Conservation (phyloP, 2,113 vertebrate species). For the Montifringilla adamsi region DNA sequence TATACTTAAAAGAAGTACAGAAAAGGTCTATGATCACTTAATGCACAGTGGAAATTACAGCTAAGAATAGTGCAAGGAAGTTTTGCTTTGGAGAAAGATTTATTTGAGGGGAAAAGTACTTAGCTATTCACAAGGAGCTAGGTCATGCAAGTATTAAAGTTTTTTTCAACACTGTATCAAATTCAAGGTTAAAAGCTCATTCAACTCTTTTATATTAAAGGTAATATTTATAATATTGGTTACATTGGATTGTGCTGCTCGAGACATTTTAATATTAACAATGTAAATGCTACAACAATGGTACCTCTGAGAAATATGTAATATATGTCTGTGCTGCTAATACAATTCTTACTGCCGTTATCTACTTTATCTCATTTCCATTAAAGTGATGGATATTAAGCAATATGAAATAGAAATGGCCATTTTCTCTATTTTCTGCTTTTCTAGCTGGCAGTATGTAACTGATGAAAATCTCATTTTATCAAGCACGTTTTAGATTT, state of each 20-base stretch:
- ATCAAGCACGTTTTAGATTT: neutral
- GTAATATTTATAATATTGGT: conserved; percentile 60
- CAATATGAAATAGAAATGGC: conserved; percentile 49
- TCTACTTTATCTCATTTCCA: conserved; percentile 62
- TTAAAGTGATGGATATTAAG: conserved; percentile 62
- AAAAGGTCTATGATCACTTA: conserved; percentile 32
- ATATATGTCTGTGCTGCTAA: conserved; percentile 49
- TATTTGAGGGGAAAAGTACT: conserved; percentile 8
- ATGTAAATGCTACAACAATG: conserved; percentile 48
- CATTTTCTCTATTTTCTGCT: conserved; percentile 52
- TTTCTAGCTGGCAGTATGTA: conserved; percentile 5
- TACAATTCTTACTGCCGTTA: conserved; percentile 47
- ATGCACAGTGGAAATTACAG: conserved; percentile 6
- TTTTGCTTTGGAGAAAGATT: conserved; percentile 45
- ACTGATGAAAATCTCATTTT: conserved; percentile 29
- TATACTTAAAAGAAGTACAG: neutral
- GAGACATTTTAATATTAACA: conserved; percentile 55
- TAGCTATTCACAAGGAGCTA: conserved; percentile 16
- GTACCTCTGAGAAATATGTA: conserved; percentile 47
- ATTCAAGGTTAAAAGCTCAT: conserved; percentile 63
- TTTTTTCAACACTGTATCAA: conserved; percentile 31
- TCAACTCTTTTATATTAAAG: conserved; percentile 40
- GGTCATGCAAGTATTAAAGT: conserved; percentile 13
- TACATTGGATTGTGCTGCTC: conserved; percentile 23
- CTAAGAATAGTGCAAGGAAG: conserved; percentile 20